Conservation (phyloP, 2,888 invertebrate species). For the Bimastos eiseni region DNA sequence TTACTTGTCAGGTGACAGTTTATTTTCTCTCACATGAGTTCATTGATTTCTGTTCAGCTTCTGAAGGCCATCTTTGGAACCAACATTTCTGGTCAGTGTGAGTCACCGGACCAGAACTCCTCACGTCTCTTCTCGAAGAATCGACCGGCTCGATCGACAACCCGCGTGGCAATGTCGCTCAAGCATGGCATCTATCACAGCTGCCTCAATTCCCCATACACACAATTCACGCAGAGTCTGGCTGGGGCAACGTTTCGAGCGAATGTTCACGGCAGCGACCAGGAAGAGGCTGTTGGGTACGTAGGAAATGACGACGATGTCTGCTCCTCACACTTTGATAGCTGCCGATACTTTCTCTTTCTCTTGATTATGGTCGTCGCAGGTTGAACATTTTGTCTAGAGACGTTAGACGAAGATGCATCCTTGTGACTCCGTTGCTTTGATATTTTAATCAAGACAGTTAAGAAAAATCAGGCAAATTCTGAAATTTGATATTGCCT, state of each 20-base stretch:
- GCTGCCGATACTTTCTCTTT: not conserved
- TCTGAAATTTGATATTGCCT: too few species aligned
- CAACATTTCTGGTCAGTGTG: slow-evolving; percentile 68
- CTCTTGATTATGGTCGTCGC: not conserved
- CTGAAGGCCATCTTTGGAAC: slow-evolving; percentile 75
- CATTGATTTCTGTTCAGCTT: slow-evolving; percentile 54
- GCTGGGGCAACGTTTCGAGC: slow-evolving; percentile 55
- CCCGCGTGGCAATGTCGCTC: not conserved
- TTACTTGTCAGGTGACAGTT: not conserved
- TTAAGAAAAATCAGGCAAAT: too few species aligned
- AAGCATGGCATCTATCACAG: slow-evolving; percentile 59
- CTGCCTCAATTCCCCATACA: slow-evolving; percentile 62
- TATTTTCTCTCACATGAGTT: not conserved
- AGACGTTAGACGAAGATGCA: not conserved
- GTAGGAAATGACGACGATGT: not conserved
- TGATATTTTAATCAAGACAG: too few species aligned
- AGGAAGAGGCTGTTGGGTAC: slow-evolving; percentile 41
- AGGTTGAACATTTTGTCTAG: not conserved
- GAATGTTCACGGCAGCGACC: slow-evolving; percentile 45
- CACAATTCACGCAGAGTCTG: slow-evolving; percentile 61
- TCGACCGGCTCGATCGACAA: not conserved
- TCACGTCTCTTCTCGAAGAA: not conserved
- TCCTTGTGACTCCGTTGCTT: not conserved
- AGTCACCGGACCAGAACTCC: slow-evolving; percentile 38
- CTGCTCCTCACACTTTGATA: not conserved